A percentile compares a stretch with the other conserved stretches of the same genome.
Conservation (phyloP, 2,888 invertebrate species). For the Microdon myrmicae region DNA sequence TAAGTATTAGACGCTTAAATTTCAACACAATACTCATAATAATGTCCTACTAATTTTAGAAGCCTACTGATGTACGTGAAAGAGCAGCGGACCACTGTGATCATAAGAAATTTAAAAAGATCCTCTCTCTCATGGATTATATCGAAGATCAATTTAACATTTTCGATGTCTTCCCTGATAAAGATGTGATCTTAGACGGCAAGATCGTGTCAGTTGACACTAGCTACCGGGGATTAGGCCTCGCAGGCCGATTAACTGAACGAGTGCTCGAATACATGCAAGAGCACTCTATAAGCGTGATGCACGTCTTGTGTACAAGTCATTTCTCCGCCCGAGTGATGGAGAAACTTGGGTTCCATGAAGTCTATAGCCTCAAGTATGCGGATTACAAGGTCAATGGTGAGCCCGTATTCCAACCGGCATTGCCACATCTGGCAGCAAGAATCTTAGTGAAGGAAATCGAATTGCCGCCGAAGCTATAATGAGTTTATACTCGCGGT, state of each 20-base stretch:
- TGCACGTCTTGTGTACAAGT: conserved; percentile 80
- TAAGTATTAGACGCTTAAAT: conserved; percentile 51
- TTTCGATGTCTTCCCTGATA: conserved; percentile 66
- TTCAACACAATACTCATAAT: not conserved
- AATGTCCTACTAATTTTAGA: not conserved
- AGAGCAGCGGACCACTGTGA: conserved; percentile 61
- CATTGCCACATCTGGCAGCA: conserved; percentile 72
- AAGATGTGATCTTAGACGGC: conserved; percentile 63
- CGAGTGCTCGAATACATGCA: conserved; percentile 63
- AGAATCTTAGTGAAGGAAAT: conserved; percentile 71
- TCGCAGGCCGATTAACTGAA: conserved; percentile 65
- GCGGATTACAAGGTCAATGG: conserved; percentile 73
- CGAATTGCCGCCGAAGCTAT: no score
- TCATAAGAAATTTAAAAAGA: conserved; percentile 70
- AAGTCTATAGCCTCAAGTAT: conserved; percentile 74
- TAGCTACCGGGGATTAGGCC: conserved; percentile 65
- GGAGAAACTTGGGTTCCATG: conserved; percentile 76
- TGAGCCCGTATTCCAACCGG: conserved; percentile 74
- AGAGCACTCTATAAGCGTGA: conserved; percentile 66
- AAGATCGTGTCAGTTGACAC: conserved; percentile 65
- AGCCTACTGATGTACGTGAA: conserved; percentile 51
- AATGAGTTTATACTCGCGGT: no score
- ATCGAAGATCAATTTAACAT: conserved; percentile 68
- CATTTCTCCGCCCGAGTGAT: conserved; percentile 80
- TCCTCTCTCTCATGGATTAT: conserved; percentile 68